These are phyloP conservation scores for Actenoides lindsayi DNA, from an alignment of 2,113 vertebrate species.

Conservation along the genomic window DNA sequence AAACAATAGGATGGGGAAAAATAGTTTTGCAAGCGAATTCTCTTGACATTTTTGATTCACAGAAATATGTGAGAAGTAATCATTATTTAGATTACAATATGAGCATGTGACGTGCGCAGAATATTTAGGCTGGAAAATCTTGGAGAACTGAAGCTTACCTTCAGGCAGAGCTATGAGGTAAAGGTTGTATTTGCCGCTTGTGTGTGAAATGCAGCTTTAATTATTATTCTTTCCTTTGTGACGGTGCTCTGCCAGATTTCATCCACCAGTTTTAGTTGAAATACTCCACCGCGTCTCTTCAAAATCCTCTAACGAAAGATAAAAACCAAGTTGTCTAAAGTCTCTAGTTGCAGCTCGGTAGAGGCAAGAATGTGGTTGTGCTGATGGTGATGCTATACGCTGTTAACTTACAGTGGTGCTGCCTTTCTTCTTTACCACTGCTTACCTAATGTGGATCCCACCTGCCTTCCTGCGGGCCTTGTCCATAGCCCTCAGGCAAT, in stretches of 20 bases:
- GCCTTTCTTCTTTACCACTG: constrained; percentile 98
- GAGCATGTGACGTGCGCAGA: neutral
- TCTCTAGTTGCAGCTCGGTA: constrained; percentile 70
- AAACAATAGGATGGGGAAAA: neutral
- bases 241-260: neutral
- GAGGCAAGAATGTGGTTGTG: constrained; percentile 73
- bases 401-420: constrained; percentile 96
- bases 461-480: constrained; percentile 76
- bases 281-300: neutral
- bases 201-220: constrained; percentile 23
- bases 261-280: neutral
- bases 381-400: constrained; percentile 89
- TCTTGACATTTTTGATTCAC: neutral
- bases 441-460: constrained; percentile 88
- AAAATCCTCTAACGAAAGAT: neutral
- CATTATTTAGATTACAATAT: constrained; percentile 11
- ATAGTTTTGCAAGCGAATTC: neutral
- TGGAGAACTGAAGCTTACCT: neutral
- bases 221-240: constrained; percentile 15
- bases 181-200: neutral
- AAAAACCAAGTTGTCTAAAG: constrained; percentile 22
- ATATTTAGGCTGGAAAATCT: constrained; percentile 28
- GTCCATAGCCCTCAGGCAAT: constrained; percentile 94
- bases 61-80: neutral
- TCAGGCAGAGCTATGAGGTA: neutral